phyloP scores from a whole-genome alignment of 1,140 invertebrate genomes.

The Diabrotica undecimpunctata region DNA sequence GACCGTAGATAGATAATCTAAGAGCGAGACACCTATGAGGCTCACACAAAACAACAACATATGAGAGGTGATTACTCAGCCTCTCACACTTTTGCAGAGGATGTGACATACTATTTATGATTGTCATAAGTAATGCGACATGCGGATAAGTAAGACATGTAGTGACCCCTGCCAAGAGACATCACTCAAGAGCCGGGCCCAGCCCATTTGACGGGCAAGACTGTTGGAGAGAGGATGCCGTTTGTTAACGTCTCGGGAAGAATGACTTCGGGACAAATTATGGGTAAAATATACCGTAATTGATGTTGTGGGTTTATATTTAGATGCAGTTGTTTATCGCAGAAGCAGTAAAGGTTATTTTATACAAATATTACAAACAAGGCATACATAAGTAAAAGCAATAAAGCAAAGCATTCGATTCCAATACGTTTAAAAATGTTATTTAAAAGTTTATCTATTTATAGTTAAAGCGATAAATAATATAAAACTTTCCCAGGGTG shows the following conservation, averaged over 20 bases:
- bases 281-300: slow-evolving; percentile 23
- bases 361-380: no score
- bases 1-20: slow-evolving; percentile 1
- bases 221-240: slow-evolving; percentile 11
- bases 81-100: slow-evolving; percentile 28
- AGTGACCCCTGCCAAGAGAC: slow-evolving; percentile 22
- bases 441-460: no score
- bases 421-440: no score
- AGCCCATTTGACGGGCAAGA: slow-evolving; percentile 19
- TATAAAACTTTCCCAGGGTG: no score
- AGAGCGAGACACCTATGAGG: not conserved
- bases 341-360: no score
- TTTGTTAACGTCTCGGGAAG: slow-evolving; percentile 8
- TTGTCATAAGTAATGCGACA: slow-evolving; percentile 31
- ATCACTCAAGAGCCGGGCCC: slow-evolving; percentile 22
- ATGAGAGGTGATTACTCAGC: slow-evolving; percentile 23
- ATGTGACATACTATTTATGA: slow-evolving; percentile 33
- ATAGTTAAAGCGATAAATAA: no score
- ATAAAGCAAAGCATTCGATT: no score
- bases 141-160: slow-evolving; percentile 22
- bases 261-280: slow-evolving; percentile 24
- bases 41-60: slow-evolving; percentile 18
- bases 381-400: no score
- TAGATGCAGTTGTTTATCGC: not conserved
- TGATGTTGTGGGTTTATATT: slow-evolving; percentile 7